Base-by-base conservation (phyloP, 2,888 invertebrate genomes). In the Trachelus tabidus region DNA sequence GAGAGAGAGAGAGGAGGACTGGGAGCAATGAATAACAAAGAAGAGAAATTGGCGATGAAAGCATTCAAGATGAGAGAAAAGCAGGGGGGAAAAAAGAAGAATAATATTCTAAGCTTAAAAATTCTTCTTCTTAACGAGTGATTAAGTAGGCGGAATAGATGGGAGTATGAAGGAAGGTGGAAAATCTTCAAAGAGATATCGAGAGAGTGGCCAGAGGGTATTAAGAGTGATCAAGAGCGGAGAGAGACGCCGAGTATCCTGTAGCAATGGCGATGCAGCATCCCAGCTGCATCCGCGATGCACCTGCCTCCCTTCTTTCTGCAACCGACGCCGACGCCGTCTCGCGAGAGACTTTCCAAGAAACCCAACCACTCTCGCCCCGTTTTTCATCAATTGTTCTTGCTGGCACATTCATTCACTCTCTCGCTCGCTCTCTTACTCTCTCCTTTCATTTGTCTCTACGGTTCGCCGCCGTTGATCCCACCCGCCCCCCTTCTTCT, bases 251-350 rank as follows among this genome's bases (percentile, higher is more conserved):
- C 76, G 23, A 81, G 80, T 80, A 81, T 80, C 81, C 80, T 79
- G 82, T 81, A 78, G 78, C 76, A 78, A 78, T 77, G 76, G 33
- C 34, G 80, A 74, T 79, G 83, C 85, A 85, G 84, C 84, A 82
- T 83, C 83, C 83, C 86, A 85, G 86, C 86, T 87, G 86, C 86
- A 84, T 85, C 84, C 81, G 81, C 82, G 81, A 84, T 82, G 83
- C 84, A 85, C 84, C 85, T 84, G 87, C 85, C 85, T 83, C 79
- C 81, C 83, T 85, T 81, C 81, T 75, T 85, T 85, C 85, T 81
- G 79, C 79, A 75, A 73, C 81, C 80, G 37, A 74, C 75, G 69
- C 68, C 56, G 69, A 69, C 77, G 79, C 79, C 68, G 69, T 75
- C 75, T 76, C 76, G 74, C 79, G 80, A 81, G 79, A 81, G 78